phyloP scores from a whole-genome alignment of 2,113 vertebrate species.

The Limnothrissa miodon region DNA sequence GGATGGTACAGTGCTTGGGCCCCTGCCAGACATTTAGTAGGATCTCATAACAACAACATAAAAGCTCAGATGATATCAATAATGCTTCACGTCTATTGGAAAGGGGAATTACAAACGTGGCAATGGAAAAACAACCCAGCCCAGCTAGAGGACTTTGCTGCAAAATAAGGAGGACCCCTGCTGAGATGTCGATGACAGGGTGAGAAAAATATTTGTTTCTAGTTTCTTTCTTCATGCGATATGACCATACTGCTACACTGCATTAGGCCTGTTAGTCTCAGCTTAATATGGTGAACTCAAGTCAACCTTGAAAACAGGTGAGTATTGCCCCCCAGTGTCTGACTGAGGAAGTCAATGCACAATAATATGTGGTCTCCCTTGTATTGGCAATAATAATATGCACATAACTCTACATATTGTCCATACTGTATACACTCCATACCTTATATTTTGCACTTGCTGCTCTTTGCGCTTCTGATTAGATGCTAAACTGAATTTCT shows the following conservation, averaged over 20 bases:
- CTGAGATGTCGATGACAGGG: constrained; percentile 10
- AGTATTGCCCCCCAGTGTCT: background rate
- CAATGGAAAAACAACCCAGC: background rate
- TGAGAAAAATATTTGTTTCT: constrained; percentile 1
- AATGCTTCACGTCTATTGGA: background rate
- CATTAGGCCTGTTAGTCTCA: background rate
- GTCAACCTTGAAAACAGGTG: background rate
- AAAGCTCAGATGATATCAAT: constrained; percentile 14
- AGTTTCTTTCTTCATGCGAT: background rate
- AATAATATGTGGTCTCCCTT: too few species aligned
- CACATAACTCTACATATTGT: too few species aligned
- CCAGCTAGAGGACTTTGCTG: background rate
- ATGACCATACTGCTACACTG: background rate
- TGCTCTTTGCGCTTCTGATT: too few species aligned
- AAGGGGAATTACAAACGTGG: background rate
- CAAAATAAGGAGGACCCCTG: background rate
- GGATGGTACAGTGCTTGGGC: background rate
- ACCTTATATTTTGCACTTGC: too few species aligned
- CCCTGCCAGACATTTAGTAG: background rate
- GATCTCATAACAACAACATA: background rate
- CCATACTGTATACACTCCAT: too few species aligned
- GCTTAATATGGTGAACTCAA: background rate
- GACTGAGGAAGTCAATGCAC: background rate
- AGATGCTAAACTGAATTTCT: too few species aligned
- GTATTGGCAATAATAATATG: too few species aligned